Evolutionary conservation across 2,888 invertebrate genomes (phyloP), one percentile per base, ranked within the genome.

Genomic region (Leptothorax acervorum): DNA sequence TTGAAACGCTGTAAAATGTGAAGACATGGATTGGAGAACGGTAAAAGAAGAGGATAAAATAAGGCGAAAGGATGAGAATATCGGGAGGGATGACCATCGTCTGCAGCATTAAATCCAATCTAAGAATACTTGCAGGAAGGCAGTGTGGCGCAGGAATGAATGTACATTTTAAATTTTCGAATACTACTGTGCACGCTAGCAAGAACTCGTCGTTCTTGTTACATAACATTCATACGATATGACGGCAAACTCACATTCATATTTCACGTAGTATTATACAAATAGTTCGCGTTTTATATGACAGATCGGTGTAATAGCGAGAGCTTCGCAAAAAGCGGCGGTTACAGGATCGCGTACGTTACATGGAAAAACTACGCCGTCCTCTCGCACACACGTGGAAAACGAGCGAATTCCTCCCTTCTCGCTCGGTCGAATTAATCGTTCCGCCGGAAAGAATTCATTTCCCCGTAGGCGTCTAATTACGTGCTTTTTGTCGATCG

Each of bases 401-500:
- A 70, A 48, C 55, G 78, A 78, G 31, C 11, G 9, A 45, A 31
- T 48, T 18, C 18, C 39, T 28, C 5, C 48, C 28, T 35, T 28
- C 5, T 23, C 45, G 2, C 12, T 57, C 79, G 51, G 73, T 68
- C 60, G 48, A 79, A 91, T 90, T 92, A 92, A 92, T 91, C 89
- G 90, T 90, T 91, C 90, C 89, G 84, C 86, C 86, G 87, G 89
- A 87, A 92, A 90, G 90, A 91, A 92, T 92, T 92, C 91, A 89
- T 92, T 81, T 90, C 84, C 90, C 78, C 75, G 81, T 66, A 88
- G 89, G 85, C 91, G 87, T 89, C 92, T 92, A 92, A 92, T 92
- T 92, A 92, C 88, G 85, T 88, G 86, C 87, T 89, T 92, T 91
- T 86, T 75, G 28, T 51, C 82, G 18, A 81, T 73, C 35, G 31